Conservation (phyloP, 2,113 vertebrate genomes). For the Hippolais icterina region DNA sequence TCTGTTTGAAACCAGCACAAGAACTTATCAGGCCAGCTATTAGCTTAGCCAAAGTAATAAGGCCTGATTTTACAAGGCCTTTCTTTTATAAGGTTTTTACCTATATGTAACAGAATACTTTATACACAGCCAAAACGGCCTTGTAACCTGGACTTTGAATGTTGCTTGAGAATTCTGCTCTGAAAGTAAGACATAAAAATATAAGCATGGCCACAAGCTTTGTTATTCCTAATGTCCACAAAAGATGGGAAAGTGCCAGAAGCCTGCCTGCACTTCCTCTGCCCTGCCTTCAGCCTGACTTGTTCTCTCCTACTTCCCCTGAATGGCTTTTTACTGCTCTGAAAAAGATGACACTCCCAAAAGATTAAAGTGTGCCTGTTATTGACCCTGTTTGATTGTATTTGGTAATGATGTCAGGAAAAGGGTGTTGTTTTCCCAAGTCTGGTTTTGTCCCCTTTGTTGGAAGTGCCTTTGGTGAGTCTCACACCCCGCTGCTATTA, state of each 20-base stretch:
- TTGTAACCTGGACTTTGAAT: not conserved
- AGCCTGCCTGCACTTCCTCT: not conserved
- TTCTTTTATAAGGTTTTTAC: too few species aligned
- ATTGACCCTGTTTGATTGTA: not conserved
- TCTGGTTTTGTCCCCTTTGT: not conserved
- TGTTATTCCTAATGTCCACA: not conserved
- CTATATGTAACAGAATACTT: not conserved
- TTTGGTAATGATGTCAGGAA: slow-evolving; percentile 5
- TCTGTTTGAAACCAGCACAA: too few species aligned
- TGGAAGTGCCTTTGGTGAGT: slow-evolving; percentile 20
- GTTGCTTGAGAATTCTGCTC: not conserved
- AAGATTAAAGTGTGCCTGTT: not conserved
- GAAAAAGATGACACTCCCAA: not conserved
- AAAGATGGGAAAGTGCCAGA: not conserved
- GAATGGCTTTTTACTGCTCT: not conserved
- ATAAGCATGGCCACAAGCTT: not conserved
- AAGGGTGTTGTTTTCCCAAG: not conserved
- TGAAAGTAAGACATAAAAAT: not conserved
- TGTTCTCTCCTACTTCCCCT: not conserved
- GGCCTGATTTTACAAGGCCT: too few species aligned
- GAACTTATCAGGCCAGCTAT: too few species aligned
- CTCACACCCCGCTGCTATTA: slow-evolving; percentile 53
- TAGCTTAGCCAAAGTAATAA: too few species aligned
- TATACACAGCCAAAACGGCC: not conserved
- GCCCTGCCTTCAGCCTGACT: not conserved